phyloP scores from a whole-genome alignment of 2,113 vertebrate genomes.

The Melanocharis versteri region DNA sequence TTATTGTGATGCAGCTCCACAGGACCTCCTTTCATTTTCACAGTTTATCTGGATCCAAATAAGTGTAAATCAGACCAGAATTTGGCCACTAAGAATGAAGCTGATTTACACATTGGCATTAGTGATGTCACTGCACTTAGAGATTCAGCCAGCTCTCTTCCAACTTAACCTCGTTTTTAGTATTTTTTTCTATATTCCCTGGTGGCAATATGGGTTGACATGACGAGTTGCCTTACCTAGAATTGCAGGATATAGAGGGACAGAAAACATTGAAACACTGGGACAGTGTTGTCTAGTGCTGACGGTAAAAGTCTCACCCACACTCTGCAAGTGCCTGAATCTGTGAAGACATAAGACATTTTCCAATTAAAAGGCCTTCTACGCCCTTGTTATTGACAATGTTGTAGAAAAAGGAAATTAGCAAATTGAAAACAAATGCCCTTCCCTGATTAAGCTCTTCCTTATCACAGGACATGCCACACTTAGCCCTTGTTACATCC shows the following conservation, averaged over 20 bases:
- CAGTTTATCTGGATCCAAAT: neutral
- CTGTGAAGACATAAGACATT: neutral
- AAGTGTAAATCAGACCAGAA: neutral
- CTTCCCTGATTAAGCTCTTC: neutral
- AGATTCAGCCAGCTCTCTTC: neutral
- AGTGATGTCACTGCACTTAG: neutral
- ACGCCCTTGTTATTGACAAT: neutral
- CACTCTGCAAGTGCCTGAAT: neutral
- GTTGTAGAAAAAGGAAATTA: conserved; percentile 4
- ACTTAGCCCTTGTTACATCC: neutral
- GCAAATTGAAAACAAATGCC: neutral
- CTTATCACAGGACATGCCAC: neutral
- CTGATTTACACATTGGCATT: neutral
- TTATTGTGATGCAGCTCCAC: neutral
- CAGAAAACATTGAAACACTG: neutral
- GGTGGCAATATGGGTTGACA: neutral
- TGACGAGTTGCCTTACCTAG: neutral
- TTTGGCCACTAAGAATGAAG: neutral
- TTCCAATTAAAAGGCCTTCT: neutral
- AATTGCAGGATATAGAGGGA: neutral
- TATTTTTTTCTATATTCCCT: neutral
- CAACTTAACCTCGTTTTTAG: neutral
- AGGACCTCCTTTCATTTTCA: neutral
- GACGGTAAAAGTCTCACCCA: neutral
- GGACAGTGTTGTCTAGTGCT: neutral